A percentile compares a stretch with the other conserved stretches of the same genome.
phyloP scores from a whole-genome alignment of 2,797 vertebrate species.

The Hoplostethus mediterraneus region DNA sequence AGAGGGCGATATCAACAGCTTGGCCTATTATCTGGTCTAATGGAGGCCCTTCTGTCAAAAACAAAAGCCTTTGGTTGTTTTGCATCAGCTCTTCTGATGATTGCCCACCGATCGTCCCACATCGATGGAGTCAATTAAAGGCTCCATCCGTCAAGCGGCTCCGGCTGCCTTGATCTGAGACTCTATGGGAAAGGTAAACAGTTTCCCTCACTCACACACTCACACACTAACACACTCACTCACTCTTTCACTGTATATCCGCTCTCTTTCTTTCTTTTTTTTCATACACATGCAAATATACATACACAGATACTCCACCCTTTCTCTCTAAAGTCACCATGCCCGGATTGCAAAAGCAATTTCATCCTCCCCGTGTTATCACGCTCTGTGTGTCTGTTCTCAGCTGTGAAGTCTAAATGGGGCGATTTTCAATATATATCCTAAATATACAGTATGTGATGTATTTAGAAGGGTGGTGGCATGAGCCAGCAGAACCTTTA shows the following conservation, averaged over 20 bases:
- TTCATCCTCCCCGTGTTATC: slow-evolving; percentile 65
- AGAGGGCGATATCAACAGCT: slow-evolving; percentile 66
- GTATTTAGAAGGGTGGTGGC: slow-evolving; percentile 34
- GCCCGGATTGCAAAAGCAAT: slow-evolving; percentile 62
- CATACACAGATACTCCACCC: not conserved
- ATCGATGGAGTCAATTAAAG: slow-evolving; percentile 78
- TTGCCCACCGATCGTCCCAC: slow-evolving; percentile 61
- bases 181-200: slow-evolving; percentile 46
- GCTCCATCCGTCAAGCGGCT: slow-evolving; percentile 73
- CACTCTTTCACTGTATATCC: slow-evolving; percentile 46
- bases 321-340: slow-evolving; percentile 37
- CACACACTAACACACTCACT: slow-evolving; percentile 38
- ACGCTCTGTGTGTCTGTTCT: slow-evolving; percentile 59
- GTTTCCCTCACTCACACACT: slow-evolving; percentile 7
- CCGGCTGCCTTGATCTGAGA: slow-evolving; percentile 43
- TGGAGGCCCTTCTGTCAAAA: slow-evolving; percentile 76
- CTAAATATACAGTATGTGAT: slow-evolving; percentile 24
- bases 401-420: slow-evolving; percentile 45
- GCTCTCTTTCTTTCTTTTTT: not conserved
- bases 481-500: slow-evolving; percentile 16
- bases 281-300: not conserved
- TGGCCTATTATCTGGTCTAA: slow-evolving; percentile 78
- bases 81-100: slow-evolving; percentile 67
- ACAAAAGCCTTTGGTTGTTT: slow-evolving; percentile 72
- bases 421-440: slow-evolving; percentile 25